These are phyloP conservation scores for Osmoderma eremita DNA, from an alignment of 2,888 invertebrate species.

Conservation along the genomic window DNA sequence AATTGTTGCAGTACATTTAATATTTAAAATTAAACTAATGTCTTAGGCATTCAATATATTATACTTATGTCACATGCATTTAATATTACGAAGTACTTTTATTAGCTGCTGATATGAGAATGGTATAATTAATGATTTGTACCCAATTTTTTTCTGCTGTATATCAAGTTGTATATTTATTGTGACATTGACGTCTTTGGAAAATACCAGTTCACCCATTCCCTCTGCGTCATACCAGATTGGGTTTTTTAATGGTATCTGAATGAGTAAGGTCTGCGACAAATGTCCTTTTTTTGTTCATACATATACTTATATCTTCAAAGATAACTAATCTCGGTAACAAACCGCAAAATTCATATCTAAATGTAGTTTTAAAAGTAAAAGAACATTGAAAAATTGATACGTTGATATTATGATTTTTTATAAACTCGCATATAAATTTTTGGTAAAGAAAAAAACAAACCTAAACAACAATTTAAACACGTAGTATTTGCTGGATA, in stretches of 20 bases:
- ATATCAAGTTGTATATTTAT: constrained; percentile 8
- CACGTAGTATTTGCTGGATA: background rate
- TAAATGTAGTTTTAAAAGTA: too few species aligned
- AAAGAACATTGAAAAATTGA: too few species aligned
- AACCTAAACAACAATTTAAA: background rate
- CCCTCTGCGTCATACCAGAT: constrained; percentile 12
- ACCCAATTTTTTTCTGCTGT: background rate
- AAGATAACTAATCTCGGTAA: constrained; percentile 6
- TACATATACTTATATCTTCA: background rate
- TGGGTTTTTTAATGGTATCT: constrained; percentile 23
- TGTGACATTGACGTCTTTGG: constrained; percentile 24
- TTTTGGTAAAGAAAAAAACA: background rate
- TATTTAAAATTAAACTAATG: too few species aligned
- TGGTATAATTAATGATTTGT: background rate
- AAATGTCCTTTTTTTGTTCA: constrained; percentile 11
- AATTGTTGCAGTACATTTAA: too few species aligned
- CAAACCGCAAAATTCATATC: constrained; percentile 8
- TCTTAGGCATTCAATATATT: too few species aligned
- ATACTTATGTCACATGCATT: too few species aligned
- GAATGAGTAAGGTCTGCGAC: background rate
- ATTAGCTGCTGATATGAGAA: too few species aligned
- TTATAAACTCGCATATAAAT: background rate
- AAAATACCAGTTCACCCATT: constrained; percentile 18
- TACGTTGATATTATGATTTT: too few species aligned
- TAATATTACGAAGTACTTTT: too few species aligned